These are phyloP conservation scores for Pleuronectes platessa DNA, from an alignment of 2,113 vertebrate species.

Conservation along the genomic window DNA sequence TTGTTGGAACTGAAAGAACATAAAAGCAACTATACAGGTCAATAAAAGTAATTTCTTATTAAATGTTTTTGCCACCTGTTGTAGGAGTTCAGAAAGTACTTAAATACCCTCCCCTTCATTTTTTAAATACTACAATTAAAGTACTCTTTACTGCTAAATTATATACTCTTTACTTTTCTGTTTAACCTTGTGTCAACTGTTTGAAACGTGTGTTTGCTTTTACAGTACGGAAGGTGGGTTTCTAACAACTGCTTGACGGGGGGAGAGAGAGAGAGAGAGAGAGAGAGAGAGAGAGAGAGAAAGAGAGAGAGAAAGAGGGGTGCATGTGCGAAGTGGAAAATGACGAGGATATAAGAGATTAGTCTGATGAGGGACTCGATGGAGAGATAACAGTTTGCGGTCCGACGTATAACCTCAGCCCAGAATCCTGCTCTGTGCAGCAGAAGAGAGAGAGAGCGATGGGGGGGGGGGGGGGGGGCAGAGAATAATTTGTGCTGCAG, in stretches of 20 bases:
- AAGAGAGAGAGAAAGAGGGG: neutral
- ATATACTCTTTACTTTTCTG: neutral
- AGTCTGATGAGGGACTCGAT: constrained; percentile 53
- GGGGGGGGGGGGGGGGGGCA: neutral
- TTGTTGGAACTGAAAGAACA: too few species aligned
- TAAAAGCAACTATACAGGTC: too few species aligned
- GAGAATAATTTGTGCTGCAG: neutral
- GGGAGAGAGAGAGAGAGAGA: neutral
- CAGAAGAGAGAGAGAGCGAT: neutral
- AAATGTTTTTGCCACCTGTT: too few species aligned
- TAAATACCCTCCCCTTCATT: neutral
- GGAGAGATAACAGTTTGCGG: constrained; percentile 53
- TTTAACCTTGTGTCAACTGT: neutral
- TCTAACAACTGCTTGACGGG: constrained; percentile 31
- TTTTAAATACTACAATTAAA: neutral
- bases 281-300: neutral
- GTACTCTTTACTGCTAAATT: neutral
- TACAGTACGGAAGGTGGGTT: neutral
- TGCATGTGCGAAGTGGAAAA: constrained; percentile 67
- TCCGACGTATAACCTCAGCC: constrained; percentile 36
- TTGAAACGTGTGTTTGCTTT: neutral
- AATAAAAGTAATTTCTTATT: too few species aligned
- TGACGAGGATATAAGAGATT: constrained; percentile 68
- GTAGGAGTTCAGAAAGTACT: neutral
- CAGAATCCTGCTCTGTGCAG: neutral